A percentile compares a stretch with the other conserved stretches of the same genome.
Evolutionary conservation across 2,888 invertebrate species (phyloP).

Genomic region (Liposcelis brunnea): DNA sequence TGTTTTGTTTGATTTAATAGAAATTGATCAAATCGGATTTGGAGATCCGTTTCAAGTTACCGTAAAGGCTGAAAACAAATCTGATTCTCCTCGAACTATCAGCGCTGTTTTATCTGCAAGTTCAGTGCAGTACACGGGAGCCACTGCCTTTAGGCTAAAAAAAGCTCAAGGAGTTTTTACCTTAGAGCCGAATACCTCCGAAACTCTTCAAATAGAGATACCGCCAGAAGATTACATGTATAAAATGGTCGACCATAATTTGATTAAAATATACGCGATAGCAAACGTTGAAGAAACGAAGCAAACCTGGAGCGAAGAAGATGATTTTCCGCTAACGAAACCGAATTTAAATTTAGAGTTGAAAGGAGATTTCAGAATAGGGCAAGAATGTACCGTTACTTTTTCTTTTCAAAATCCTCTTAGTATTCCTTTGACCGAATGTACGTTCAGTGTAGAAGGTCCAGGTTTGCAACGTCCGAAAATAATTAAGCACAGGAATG

Average conservation of each 20-base stretch:
- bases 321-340: constrained; percentile 50
- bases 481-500: constrained; percentile 37
- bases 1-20: constrained; percentile 45
- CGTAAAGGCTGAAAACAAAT: constrained; percentile 47
- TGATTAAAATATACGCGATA: constrained; percentile 55
- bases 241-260: constrained; percentile 48
- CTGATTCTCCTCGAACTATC: constrained; percentile 42
- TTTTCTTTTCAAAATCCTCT: constrained; percentile 47
- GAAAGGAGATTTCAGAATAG: constrained; percentile 22
- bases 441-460: constrained; percentile 52
- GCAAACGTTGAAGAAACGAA: constrained; percentile 52
- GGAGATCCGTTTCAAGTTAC: constrained; percentile 48
- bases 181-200: constrained; percentile 37
- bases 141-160: constrained; percentile 42
- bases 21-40: constrained; percentile 44
- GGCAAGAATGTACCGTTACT: constrained; percentile 22
- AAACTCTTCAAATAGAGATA: constrained; percentile 41
- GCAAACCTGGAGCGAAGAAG: constrained; percentile 57
- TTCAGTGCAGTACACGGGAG: constrained; percentile 52
- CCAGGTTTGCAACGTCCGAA: constrained; percentile 44
- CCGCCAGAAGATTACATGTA: constrained; percentile 49
- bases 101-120: constrained; percentile 42
- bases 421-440: constrained; percentile 41
- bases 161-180: constrained; percentile 41
- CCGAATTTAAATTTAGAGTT: constrained; percentile 34